Evolutionary conservation across 2,797 vertebrate species (phyloP), one percentile per base, ranked within the genome.

Genomic region (Rhyacichthys aspro): DNA sequence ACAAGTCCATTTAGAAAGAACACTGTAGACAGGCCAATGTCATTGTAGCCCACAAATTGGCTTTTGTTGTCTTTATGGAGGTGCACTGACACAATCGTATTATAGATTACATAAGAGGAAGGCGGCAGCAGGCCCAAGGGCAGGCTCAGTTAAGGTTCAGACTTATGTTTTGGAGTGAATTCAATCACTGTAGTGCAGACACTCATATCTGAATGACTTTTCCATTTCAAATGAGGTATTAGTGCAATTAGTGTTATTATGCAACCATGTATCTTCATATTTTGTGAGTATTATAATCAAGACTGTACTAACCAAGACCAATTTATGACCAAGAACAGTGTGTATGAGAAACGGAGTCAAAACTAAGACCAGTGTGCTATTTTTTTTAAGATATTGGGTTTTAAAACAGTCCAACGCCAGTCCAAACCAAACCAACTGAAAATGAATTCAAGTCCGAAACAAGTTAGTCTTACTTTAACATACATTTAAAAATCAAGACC

Each of bases 61-160:
- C 32, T 56, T 56, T 15, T 55, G 28, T 55, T 60, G 23, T 15
- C 16, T 43, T 43, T 12, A 37, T 55, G 44, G 45, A 46, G 23
- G 11, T 43, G 50, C 55, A 41, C 16, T 11, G 39, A 32, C 34
- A 67, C 61, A 74, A 55, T 43, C 11, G 17, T 39, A 52, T 55
- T 55, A 48, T 67, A 72, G 17, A 28, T 52, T 41, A 64, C 49
- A 46, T 43, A 57, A 70, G 38, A 52, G 28, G 33, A 71, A 59
- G 23, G 33, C 56, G 50, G 56, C 54, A 8, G 1, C 43, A 12
- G 42, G 41, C 62, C 14, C 16, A 14, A 19, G 68, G 38, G 59
- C 48, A 34, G n/a, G 42, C 59, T 72, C 32, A 44, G 15, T 38
- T 62, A 48, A 47, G 56, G 2, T 39, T 48, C 36, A 67, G 55